A percentile compares a stretch with the other conserved stretches of the same genome.
phyloP scores from a whole-genome alignment of 2,888 invertebrate genomes.

The Melolontha melolontha region DNA sequence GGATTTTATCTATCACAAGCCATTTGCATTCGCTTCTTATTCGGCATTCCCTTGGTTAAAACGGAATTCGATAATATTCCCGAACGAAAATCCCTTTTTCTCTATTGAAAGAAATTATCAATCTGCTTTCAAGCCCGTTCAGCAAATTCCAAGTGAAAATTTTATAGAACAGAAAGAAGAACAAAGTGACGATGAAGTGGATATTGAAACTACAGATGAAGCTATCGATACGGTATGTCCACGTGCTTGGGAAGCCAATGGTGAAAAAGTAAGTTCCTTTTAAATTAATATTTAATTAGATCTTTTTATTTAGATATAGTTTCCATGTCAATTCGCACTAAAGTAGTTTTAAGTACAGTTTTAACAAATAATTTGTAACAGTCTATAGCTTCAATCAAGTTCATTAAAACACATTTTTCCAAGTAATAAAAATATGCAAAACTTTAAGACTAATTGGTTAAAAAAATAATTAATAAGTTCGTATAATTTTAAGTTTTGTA shows the following conservation, averaged over 20 bases:
- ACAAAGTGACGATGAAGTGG: constrained; percentile 85
- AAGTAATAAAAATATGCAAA: no score
- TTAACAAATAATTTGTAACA: no score
- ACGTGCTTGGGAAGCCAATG: constrained; percentile 67
- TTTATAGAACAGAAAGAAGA: constrained; percentile 65
- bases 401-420: no score
- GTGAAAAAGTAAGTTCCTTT: constrained; percentile 66
- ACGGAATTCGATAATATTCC: constrained; percentile 67
- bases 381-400: no score
- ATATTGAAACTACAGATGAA: constrained; percentile 89
- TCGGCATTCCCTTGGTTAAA: constrained; percentile 77
- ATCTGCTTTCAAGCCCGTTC: constrained; percentile 73
- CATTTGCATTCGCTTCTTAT: constrained; percentile 75
- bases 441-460: no score
- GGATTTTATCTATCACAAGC: constrained; percentile 83
- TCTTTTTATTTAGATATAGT: no score
- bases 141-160: constrained; percentile 59
- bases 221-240: constrained; percentile 65
- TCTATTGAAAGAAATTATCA: constrained; percentile 65
- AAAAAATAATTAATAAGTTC: no score
- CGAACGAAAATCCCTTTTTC: constrained; percentile 67
- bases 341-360: no score
- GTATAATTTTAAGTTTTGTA: no score
- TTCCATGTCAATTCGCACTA: no score
- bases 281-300: no score